phyloP scores from a whole-genome alignment of 1,140 invertebrate genomes.

The Oryzaephilus surinamensis region DNA sequence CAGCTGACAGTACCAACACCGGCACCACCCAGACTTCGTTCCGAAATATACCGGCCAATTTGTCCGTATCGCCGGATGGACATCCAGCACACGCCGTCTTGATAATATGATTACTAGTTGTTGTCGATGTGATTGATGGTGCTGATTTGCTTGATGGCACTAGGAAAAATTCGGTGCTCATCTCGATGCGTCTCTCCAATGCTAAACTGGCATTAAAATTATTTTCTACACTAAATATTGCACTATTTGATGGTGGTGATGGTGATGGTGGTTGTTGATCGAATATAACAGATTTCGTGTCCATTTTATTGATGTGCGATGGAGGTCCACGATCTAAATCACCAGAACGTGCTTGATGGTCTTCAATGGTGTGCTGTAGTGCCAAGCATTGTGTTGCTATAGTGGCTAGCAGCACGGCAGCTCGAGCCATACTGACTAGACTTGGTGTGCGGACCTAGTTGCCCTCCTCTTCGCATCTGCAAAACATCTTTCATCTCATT shows the following conservation, averaged over 20 bases:
- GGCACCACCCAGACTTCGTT: constrained; percentile 79
- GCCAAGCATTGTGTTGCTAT: constrained; percentile 19
- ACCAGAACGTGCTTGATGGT: constrained; percentile 21
- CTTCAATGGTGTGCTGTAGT: constrained; percentile 19
- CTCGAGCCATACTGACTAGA: constrained; percentile 30
- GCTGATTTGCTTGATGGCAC: constrained; percentile 41
- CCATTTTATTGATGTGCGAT: neutral
- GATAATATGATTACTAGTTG: constrained; percentile 21
- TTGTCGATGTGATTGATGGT: constrained; percentile 27
- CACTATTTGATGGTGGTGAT: neutral
- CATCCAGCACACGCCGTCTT: constrained; percentile 20
- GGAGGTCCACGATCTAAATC: constrained; percentile 24
- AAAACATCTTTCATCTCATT: constrained; percentile 6
- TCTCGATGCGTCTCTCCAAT: constrained; percentile 45
- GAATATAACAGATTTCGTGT: neutral
- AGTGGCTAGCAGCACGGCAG: constrained; percentile 21
- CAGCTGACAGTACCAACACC: constrained; percentile 62
- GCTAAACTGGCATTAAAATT: constrained; percentile 13
- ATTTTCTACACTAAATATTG: neutral
- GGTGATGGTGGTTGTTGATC: neutral
- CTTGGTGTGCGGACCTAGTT: too few relatives aligned
- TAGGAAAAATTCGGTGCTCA: constrained; percentile 69
- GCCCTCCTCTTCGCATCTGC: neutral
- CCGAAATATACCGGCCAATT: constrained; percentile 42
- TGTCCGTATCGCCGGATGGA: constrained; percentile 19